A percentile compares a stretch with the other conserved stretches of the same genome.
These are phyloP conservation scores for Athalia rosae DNA, from an alignment of 2,888 invertebrate species.

Conservation along the genomic window DNA sequence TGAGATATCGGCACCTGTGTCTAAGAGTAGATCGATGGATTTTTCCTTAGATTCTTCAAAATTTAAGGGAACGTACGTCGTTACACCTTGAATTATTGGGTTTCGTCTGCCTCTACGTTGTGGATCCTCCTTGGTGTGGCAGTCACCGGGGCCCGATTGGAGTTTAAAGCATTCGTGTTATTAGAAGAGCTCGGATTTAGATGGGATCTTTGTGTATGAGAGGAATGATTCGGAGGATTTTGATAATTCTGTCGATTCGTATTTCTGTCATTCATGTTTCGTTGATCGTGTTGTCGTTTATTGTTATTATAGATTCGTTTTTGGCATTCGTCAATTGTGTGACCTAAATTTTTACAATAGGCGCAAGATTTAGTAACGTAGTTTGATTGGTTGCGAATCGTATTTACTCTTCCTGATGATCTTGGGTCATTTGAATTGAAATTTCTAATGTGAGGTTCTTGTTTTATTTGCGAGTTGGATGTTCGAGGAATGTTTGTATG, in stretches of 20 bases:
- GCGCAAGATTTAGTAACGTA: conserved; percentile 35
- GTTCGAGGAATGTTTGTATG: not conserved
- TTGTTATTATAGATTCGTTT: conserved; percentile 48
- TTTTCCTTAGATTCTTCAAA: conserved; percentile 16
- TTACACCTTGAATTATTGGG: conserved; percentile 23
- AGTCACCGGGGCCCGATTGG: conserved; percentile 28
- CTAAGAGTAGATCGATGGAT: conserved; percentile 15
- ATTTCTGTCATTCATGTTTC: conserved; percentile 14
- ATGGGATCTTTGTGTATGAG: conserved; percentile 6
- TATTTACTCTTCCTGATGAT: not conserved
- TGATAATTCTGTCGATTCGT: not conserved
- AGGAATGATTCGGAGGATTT: not conserved
- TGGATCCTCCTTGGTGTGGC: conserved; percentile 42
- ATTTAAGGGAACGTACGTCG: conserved; percentile 18
- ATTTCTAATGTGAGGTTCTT: conserved; percentile 5
- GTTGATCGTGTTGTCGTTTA: conserved; percentile 11
- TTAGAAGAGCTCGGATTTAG: not conserved
- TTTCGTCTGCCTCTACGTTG: conserved; percentile 33
- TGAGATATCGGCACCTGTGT: conserved; percentile 41
- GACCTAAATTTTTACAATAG: conserved; percentile 48
- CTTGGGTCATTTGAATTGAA: not conserved
- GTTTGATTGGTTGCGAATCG: not conserved
- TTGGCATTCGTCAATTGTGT: conserved; percentile 44
- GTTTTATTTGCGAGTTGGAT: not conserved
- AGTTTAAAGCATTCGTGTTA: conserved; percentile 36